A percentile compares a stretch with the other conserved stretches of the same genome.
Evolutionary conservation across 2,888 invertebrate species (phyloP).

Genomic region (Netelia fuscicornis): DNA sequence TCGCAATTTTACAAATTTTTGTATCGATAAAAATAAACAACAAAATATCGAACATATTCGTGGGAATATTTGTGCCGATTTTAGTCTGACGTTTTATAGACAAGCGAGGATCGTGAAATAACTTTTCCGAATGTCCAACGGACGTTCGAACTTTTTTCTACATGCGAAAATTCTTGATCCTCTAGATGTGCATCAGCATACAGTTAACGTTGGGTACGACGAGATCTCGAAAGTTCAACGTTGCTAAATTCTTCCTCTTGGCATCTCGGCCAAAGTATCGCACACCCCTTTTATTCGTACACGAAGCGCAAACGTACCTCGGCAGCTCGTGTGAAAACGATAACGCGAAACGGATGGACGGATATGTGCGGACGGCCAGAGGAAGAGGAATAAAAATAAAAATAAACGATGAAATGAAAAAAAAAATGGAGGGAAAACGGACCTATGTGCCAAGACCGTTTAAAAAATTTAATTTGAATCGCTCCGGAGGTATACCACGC

Average conservation of each 20-base stretch:
- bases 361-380: slow-evolving; percentile 22
- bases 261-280: slow-evolving; percentile 60
- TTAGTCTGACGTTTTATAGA: slow-evolving; percentile 5
- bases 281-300: slow-evolving; percentile 31
- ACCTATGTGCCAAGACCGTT: slow-evolving; percentile 71
- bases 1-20: background rate
- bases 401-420: slow-evolving; percentile 29
- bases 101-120: slow-evolving; percentile 21
- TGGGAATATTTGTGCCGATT: slow-evolving; percentile 29
- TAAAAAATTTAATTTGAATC: slow-evolving; percentile 74
- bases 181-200: slow-evolving; percentile 9
- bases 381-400: slow-evolving; percentile 4
- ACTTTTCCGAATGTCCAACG: slow-evolving; percentile 9
- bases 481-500: slow-evolving; percentile 64
- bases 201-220: background rate
- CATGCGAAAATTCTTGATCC: slow-evolving; percentile 28
- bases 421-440: slow-evolving; percentile 32
- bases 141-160: slow-evolving; percentile 48
- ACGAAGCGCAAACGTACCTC: slow-evolving; percentile 44
- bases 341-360: slow-evolving; percentile 63
- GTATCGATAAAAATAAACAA: background rate
- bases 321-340: slow-evolving; percentile 25
- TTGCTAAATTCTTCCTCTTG: slow-evolving; percentile 46
- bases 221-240: slow-evolving; percentile 38
- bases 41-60: slow-evolving; percentile 12